Base-by-base conservation (phyloP, 2,888 invertebrate genomes). In the Heliconius cydno region DNA sequence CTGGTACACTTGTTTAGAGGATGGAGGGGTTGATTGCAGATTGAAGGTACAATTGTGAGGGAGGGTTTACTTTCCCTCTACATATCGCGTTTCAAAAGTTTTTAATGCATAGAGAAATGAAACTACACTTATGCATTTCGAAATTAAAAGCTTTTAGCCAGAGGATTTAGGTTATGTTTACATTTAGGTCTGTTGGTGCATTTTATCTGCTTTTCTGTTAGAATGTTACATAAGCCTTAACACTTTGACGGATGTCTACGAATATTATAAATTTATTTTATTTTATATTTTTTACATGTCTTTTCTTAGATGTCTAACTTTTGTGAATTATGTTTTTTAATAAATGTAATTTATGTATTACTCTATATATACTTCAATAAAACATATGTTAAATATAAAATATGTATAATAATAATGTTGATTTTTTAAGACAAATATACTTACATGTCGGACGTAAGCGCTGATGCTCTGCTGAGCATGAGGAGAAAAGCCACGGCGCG, bases 401-500 rank as follows among this genome's bases (percentile, higher is more conserved):
- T 34, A 34, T 9, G 34, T 7, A 7, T 34, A 0, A 34, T 34
- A 1, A 30, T 4, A 5, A 30, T 30, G 30, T 30, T 30, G 30
- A 30, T 30, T 30, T 30, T 30, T 9, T 38, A 38, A 34, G 19
- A 22, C 0, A 60, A 60, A n/a, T 60, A n/a, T 80, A 88, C 95
- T 95, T 91, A 96, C 96, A 95, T 95, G 91, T 96, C 95, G 90
- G 95, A 95, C 85, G 95, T 95, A 86, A 95, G 92, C 84, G 93
- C 94, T 82, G 94, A 92, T 85, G 91, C 94, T 90, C 92, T 91
- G 90, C 91, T 93, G 90, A 95, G 95, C 93, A 96, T 95, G 89
- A 96, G 95, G 91, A 96, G 92, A 90, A 96, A 93, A 92, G 95
- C 95, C 94, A 96, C 95, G 93, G 95, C 96, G 95, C 96, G 96